phyloP scores from a whole-genome alignment of 2,797 vertebrate species.

The Chelonia mydas region DNA sequence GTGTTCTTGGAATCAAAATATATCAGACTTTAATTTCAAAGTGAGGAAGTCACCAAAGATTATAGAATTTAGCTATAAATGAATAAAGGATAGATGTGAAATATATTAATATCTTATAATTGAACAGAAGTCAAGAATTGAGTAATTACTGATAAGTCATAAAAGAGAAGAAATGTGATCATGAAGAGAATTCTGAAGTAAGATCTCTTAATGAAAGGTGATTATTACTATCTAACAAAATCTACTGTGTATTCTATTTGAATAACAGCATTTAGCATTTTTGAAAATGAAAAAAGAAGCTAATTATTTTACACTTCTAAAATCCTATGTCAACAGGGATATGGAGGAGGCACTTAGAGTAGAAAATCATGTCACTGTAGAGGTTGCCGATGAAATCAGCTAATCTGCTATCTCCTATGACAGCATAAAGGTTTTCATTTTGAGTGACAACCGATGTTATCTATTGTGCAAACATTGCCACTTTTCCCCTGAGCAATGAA shows the following conservation, averaged over 20 bases:
- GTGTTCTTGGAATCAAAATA: slow-evolving; percentile 16
- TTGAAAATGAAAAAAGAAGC: slow-evolving; percentile 48
- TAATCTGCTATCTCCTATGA: slow-evolving; percentile 62
- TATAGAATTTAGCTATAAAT: slow-evolving; percentile 33
- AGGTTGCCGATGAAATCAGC: slow-evolving; percentile 59
- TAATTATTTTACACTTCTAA: slow-evolving; percentile 36
- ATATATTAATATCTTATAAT: background rate
- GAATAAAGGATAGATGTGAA: slow-evolving; percentile 44
- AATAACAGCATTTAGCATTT: slow-evolving; percentile 52
- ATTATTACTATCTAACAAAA: slow-evolving; percentile 66
- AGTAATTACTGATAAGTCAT: slow-evolving; percentile 45
- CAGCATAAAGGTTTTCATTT: slow-evolving; percentile 62
- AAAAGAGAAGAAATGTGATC: slow-evolving; percentile 42
- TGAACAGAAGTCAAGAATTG: slow-evolving; percentile 25
- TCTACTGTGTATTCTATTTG: slow-evolving; percentile 59
- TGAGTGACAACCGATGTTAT: slow-evolving; percentile 69
- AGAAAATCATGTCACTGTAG: slow-evolving; percentile 65
- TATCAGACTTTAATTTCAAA: slow-evolving; percentile 33
- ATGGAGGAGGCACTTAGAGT: slow-evolving; percentile 50
- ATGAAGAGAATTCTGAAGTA: slow-evolving; percentile 46
- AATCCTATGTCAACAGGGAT: slow-evolving; percentile 51
- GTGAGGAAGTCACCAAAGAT: slow-evolving; percentile 3
- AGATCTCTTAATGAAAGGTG: slow-evolving; percentile 64
- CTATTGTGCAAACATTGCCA: slow-evolving; percentile 48
- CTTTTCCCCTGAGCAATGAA: slow-evolving; percentile 34